Percentiles rank a stretch among this genome's conserved stretches.
Conservation (phyloP, 2,888 invertebrate species). For the Blera fallax region DNA sequence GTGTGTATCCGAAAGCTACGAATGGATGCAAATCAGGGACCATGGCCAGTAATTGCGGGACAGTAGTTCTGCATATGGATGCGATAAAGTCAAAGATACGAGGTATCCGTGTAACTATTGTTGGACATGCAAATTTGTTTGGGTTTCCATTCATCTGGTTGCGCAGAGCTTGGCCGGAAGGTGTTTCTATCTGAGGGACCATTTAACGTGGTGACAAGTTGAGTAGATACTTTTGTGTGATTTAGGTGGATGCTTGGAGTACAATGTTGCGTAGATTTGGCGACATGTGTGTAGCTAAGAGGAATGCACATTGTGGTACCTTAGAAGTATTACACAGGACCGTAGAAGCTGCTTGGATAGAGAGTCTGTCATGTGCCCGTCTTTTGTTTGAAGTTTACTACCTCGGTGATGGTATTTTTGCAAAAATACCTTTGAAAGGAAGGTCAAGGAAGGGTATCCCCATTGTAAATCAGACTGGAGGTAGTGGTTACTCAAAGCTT, state of each 20-base stretch:
- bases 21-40: slow-evolving; percentile 36
- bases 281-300: neutral
- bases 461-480: no score
- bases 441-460: no score
- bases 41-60: slow-evolving; percentile 42
- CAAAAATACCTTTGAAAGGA: no score
- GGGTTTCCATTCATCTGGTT: neutral
- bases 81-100: slow-evolving; percentile 19
- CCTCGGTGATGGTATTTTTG: no score
- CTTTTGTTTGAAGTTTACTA: no score
- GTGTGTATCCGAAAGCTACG: slow-evolving; percentile 14
- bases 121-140: slow-evolving; percentile 43
- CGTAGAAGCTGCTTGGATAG: no score
- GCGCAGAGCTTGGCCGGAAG: slow-evolving; percentile 23
- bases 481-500: no score
- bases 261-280: neutral
- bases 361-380: no score
- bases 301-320: neutral
- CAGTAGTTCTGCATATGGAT: slow-evolving; percentile 8
- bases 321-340: no score
- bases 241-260: neutral
- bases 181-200: neutral
- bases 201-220: slow-evolving; percentile 13
- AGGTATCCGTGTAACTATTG: slow-evolving; percentile 24
- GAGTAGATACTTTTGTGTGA: neutral